phyloP scores from a whole-genome alignment of 92 coral and sea anemone genomes.

The Palythoa caribaeorum region DNA sequence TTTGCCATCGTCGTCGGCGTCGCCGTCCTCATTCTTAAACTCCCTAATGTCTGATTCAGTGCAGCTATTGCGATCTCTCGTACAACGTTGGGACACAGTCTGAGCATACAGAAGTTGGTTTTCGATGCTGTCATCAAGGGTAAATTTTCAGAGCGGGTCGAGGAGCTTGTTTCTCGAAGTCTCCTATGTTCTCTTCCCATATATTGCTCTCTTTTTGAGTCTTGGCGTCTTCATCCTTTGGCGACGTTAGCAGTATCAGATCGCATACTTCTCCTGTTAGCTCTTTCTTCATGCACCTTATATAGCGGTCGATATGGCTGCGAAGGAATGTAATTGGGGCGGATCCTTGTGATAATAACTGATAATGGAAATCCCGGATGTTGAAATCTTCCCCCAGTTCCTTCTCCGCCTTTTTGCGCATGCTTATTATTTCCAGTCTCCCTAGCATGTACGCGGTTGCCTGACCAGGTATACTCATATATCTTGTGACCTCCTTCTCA shows the following conservation, averaged over 20 bases:
- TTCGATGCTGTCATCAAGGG: neutral
- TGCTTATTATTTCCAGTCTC: constrained; percentile 82
- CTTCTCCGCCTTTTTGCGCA: constrained; percentile 83
- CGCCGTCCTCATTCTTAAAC: too few species aligned
- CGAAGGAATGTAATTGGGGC: constrained; percentile 83
- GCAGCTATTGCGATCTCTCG: too few species aligned
- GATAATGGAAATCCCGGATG: constrained; percentile 94
- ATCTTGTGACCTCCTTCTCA: constrained; percentile 93
- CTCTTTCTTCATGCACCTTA: constrained; percentile 67
- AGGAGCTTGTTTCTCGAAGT: constrained; percentile 9
- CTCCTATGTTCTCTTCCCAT: neutral
- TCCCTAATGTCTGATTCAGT: too few species aligned
- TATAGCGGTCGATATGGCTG: constrained; percentile 84
- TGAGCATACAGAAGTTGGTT: too few species aligned
- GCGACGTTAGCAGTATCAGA: constrained; percentile 5
- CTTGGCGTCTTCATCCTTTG: neutral
- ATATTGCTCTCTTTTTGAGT: neutral
- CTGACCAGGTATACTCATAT: constrained; percentile 97
- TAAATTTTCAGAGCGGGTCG: neutral
- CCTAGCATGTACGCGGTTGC: constrained; percentile 99
- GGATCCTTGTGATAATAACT: constrained; percentile 92
- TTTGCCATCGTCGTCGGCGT: too few species aligned
- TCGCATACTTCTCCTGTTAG: constrained; percentile 44
- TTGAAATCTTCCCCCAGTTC: constrained; percentile 73
- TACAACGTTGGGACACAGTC: too few species aligned